Conservation (phyloP, 2,888 invertebrate species). For the Tachina lurida region DNA sequence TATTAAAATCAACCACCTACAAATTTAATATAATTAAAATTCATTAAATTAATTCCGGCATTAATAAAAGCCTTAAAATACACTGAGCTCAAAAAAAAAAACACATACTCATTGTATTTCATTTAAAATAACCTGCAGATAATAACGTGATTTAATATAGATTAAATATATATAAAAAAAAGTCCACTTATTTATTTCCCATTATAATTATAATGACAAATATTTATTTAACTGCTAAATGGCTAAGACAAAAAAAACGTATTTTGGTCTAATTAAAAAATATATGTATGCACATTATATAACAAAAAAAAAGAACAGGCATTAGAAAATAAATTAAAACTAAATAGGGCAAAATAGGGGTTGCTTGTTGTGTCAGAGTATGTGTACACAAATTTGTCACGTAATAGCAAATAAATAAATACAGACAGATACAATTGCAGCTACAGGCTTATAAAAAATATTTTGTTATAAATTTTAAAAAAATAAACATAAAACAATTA, state of each 20-base stretch:
- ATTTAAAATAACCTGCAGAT: slow-evolving; percentile 48
- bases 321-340: too few species aligned
- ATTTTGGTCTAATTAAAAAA: slow-evolving; percentile 38
- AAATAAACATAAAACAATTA: slow-evolving; percentile 52
- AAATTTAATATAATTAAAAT: slow-evolving; percentile 55
- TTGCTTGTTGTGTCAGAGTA: neutral
- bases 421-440: neutral
- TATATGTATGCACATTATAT: neutral
- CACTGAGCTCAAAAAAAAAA: neutral
- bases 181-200: slow-evolving; percentile 3
- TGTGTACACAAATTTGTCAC: slow-evolving; percentile 6
- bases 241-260: slow-evolving; percentile 7
- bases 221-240: slow-evolving; percentile 11
- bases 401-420: slow-evolving; percentile 16
- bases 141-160: slow-evolving; percentile 61
- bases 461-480: slow-evolving; percentile 25
- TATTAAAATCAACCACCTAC: slow-evolving; percentile 60
- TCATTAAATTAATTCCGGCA: slow-evolving; percentile 42
- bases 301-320: neutral
- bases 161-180: slow-evolving; percentile 57
- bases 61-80: slow-evolving; percentile 24
- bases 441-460: slow-evolving; percentile 1
- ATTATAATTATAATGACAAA: neutral
- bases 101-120: slow-evolving; percentile 11
- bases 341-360: neutral